Percentiles rank a stretch among this genome's conserved stretches.
These are phyloP conservation scores for Phrynocephalus forsythii DNA, from an alignment of 2,797 vertebrate genomes.

Conservation along the genomic window DNA sequence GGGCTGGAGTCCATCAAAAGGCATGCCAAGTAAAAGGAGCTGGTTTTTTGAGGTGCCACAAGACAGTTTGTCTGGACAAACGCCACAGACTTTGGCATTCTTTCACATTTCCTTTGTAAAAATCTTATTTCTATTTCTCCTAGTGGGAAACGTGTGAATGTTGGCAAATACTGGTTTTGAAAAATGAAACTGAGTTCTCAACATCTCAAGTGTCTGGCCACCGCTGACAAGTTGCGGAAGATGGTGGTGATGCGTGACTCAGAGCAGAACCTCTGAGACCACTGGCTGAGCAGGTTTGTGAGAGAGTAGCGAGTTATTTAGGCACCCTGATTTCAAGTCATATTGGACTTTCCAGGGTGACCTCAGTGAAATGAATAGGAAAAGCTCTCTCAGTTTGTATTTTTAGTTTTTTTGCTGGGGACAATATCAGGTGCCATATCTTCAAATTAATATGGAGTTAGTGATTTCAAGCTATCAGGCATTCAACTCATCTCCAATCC, in stretches of 20 bases:
- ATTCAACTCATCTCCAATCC: background rate
- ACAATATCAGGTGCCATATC: background rate
- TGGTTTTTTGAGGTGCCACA: too few relatives aligned
- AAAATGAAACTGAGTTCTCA: too few relatives aligned
- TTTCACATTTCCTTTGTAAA: too few relatives aligned
- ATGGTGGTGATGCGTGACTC: background rate
- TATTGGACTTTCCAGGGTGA: background rate
- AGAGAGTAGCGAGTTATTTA: background rate
- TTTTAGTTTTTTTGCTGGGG: background rate
- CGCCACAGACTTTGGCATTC: too few relatives aligned
- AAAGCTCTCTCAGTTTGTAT: background rate
- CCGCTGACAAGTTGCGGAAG: too few relatives aligned
- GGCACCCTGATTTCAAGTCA: background rate
- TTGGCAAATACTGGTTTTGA: too few relatives aligned
- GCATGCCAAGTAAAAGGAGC: too few relatives aligned
- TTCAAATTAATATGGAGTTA: background rate
- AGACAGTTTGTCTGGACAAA: too few relatives aligned
- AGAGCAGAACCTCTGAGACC: background rate
- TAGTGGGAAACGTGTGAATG: too few relatives aligned
- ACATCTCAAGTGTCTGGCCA: too few relatives aligned
- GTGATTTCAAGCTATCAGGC: background rate
- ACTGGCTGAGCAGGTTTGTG: background rate
- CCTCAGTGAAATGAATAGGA: background rate
- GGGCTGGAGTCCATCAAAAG: too few relatives aligned
- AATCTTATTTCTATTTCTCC: too few relatives aligned